Evolutionary conservation across 2,888 invertebrate species (phyloP).

Genomic region (Harmothoe impar): DNA sequence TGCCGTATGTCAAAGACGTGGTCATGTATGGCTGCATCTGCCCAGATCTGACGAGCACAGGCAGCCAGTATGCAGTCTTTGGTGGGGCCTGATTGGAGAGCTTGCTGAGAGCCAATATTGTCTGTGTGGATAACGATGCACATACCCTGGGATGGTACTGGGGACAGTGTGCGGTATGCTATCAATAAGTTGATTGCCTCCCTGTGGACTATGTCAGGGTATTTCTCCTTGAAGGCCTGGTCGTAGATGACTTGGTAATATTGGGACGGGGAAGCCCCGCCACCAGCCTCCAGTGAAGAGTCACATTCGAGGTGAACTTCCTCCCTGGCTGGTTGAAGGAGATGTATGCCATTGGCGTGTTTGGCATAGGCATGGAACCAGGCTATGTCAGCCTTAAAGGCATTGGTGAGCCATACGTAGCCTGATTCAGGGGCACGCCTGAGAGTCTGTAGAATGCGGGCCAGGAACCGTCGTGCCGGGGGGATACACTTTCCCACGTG

Average conservation of each 20-base stretch:
- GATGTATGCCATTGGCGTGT: background rate
- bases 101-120: background rate
- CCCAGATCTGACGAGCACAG: background rate
- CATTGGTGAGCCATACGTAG: background rate
- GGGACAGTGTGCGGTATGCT: background rate
- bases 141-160: background rate
- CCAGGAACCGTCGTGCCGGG: background rate
- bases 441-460: background rate
- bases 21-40: background rate
- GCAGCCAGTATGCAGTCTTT: background rate
- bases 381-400: background rate
- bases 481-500: too few relatives aligned
- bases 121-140: background rate
- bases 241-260: background rate
- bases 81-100: background rate
- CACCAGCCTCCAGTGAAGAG: background rate
- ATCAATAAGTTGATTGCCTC: background rate
- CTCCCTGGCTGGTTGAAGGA: background rate
- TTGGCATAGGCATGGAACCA: background rate
- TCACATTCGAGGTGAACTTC: background rate
- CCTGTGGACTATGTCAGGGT: background rate
- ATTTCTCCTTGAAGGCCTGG: background rate
- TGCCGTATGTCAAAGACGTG: background rate
- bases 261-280: background rate
- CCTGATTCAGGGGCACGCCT: background rate